Percentiles rank a stretch among this genome's conserved stretches.
Evolutionary conservation across 2,888 invertebrate genomes (phyloP).

Genomic region (Cheilosia pagana): DNA sequence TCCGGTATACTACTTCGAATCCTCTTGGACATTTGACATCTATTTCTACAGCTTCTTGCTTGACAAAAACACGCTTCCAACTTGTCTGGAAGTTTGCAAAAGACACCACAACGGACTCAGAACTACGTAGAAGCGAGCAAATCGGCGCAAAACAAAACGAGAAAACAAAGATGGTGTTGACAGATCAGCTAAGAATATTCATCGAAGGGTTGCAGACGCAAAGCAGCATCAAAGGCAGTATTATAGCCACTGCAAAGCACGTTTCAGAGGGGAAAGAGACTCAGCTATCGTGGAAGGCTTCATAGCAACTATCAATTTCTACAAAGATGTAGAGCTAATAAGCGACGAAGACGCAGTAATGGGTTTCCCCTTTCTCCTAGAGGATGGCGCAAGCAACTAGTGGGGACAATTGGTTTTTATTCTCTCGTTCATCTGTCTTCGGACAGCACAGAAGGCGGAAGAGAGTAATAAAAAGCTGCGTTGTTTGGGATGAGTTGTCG

Average conservation of each 20-base stretch:
- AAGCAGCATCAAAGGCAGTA: slow-evolving; percentile 64
- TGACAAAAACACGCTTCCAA: too few species aligned
- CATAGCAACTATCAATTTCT: slow-evolving; percentile 53
- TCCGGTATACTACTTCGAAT: too few species aligned
- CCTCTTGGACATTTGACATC: too few species aligned
- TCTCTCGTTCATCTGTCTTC: too few species aligned
- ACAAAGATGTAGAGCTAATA: slow-evolving; percentile 66
- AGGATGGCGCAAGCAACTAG: slow-evolving; percentile 68
- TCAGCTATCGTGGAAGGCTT: slow-evolving; percentile 57
- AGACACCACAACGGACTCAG: not conserved
- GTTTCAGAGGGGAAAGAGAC: slow-evolving; percentile 44
- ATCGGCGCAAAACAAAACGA: not conserved
- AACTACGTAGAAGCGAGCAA: not conserved
- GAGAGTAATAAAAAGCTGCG: too few species aligned
- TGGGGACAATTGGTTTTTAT: too few species aligned
- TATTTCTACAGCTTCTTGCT: too few species aligned
- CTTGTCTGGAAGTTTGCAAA: not conserved
- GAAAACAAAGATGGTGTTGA: slow-evolving; percentile 1
- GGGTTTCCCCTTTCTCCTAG: slow-evolving; percentile 63
- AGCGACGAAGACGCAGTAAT: slow-evolving; percentile 53
- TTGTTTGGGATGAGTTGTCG: too few species aligned
- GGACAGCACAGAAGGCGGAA: too few species aligned
- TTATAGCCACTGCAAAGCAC: slow-evolving; percentile 52
- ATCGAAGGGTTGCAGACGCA: slow-evolving; percentile 7
- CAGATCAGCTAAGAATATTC: slow-evolving; percentile 14